Percentiles rank a stretch among this genome's conserved stretches.
phyloP scores from a whole-genome alignment of 2,888 invertebrate species.

The Caradrina kadenii region DNA sequence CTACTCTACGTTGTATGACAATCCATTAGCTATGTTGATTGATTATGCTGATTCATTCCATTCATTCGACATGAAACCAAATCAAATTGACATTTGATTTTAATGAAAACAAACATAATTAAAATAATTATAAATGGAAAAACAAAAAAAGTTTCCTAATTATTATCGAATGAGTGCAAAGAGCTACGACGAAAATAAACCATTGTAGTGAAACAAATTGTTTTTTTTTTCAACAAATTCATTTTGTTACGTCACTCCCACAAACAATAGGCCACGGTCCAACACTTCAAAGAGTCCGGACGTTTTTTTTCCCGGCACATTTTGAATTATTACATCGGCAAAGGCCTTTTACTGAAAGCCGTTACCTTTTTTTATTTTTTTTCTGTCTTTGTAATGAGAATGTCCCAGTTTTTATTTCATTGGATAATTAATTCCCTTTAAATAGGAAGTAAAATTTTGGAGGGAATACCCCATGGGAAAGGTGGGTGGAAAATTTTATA shows the following conservation, averaged over 20 bases:
- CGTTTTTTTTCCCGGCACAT: constrained; percentile 48
- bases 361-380: constrained; percentile 58
- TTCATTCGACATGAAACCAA: not conserved
- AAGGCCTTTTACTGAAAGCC: constrained; percentile 52
- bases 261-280: constrained; percentile 57
- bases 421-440: constrained; percentile 41
- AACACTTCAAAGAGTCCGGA: constrained; percentile 58
- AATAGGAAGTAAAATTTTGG: constrained; percentile 17
- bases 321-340: constrained; percentile 59
- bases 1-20: not conserved
- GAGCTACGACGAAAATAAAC: constrained; percentile 13
- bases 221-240: constrained; percentile 54
- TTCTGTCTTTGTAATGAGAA: constrained; percentile 66
- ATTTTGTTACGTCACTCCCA: constrained; percentile 58
- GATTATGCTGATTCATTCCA: constrained; percentile 1
- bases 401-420: constrained; percentile 59
- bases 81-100: not conserved
- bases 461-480: not conserved
- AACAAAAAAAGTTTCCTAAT: constrained; percentile 26
- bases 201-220: constrained; percentile 12
- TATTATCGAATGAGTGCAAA: constrained; percentile 8
- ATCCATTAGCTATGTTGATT: not conserved
- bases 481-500: not conserved
- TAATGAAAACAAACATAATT: not conserved
- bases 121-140: not conserved